Evolutionary conservation across 2,113 vertebrate species (phyloP), one percentile per base, ranked within the genome.

Genomic region (Andinoacara biseriatus): DNA sequence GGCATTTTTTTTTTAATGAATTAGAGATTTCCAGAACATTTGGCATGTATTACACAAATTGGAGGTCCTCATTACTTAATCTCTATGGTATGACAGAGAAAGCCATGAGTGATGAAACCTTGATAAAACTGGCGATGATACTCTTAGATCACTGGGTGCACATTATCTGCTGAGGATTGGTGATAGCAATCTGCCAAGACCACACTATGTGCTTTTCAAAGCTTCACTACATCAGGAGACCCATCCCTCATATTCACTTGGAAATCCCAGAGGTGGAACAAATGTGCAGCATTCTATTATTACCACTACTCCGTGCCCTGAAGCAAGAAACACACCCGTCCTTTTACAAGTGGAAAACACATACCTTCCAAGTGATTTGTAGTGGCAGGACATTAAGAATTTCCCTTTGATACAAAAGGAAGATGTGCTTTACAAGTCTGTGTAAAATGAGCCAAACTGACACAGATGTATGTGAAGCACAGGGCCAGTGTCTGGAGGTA

Each of bases 261-360:
- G 95, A 93, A 94, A 95, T 94, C 93, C 94, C 93, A 88, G 88
- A 90, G 74, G 80, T 91, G 84, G 86, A 69, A 90, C n/a, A 52
- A 86, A 82, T 81, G 78, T 63, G 84, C 63, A 65, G 57, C 76
- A 54, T 91, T 92, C 84, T 89, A 87, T 90, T 91, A 91, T 90
- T 87, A 91, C 79, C 52, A 90, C 84, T 86, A 86, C 84, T 89
- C 80, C 81, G 13, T 57, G 67, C 82, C 94, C 85, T 10, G 13
- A 60, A 92, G 93, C 89, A 52, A 87, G 74, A 82, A 81, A 90
- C 90, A 91, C 84, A 77, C 86, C 93, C 83, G 7, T 79, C 76
- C 26, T 87, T 94, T 94, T 92, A 92, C 89, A 92, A 91, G 90
- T 92, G 88, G 87, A 91, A 94, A 93, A 86, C 89, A 88, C 84